These are phyloP conservation scores for Caenorhabditis auriculariae DNA, from an alignment of 2,888 invertebrate species.

Conservation along the genomic window DNA sequence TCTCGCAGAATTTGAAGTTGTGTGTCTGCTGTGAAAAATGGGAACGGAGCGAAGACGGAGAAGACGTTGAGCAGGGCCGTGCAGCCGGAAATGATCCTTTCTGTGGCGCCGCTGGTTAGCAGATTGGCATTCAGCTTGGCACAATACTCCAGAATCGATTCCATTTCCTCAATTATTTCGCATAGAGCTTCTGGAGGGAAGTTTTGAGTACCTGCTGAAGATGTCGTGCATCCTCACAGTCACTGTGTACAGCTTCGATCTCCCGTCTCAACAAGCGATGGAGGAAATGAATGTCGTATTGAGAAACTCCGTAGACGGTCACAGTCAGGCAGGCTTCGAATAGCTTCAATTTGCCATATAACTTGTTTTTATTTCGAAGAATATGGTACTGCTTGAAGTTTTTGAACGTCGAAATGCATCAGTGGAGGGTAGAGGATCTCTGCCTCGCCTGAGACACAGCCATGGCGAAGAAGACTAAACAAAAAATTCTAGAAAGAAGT, in stretches of 20 bases:
- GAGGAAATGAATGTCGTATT: conserved; percentile 52
- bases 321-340: conserved; percentile 37
- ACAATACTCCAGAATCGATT: conserved; percentile 47
- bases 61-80: conserved; percentile 54
- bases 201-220: conserved; percentile 6
- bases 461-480: conserved; percentile 18
- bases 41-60: conserved; percentile 51
- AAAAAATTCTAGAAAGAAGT: neutral
- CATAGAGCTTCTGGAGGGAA: neutral
- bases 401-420: conserved; percentile 39
- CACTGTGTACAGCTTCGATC: conserved; percentile 44
- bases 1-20: conserved; percentile 27
- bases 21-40: conserved; percentile 41
- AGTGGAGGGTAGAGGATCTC: conserved; percentile 19
- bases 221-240: conserved; percentile 13
- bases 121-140: conserved; percentile 47
- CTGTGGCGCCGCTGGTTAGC: conserved; percentile 35
- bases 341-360: conserved; percentile 15
- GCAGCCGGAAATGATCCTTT: conserved; percentile 53
- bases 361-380: neutral
- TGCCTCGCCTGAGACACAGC: conserved; percentile 7
- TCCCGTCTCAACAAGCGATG: conserved; percentile 50
- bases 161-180: conserved; percentile 41
- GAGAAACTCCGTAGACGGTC: conserved; percentile 45
- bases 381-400: conserved; percentile 25